Evolutionary conservation across 2,113 vertebrate genomes (phyloP), one percentile per base, ranked within the genome.

Genomic region (Hippocampus guttulatus): DNA sequence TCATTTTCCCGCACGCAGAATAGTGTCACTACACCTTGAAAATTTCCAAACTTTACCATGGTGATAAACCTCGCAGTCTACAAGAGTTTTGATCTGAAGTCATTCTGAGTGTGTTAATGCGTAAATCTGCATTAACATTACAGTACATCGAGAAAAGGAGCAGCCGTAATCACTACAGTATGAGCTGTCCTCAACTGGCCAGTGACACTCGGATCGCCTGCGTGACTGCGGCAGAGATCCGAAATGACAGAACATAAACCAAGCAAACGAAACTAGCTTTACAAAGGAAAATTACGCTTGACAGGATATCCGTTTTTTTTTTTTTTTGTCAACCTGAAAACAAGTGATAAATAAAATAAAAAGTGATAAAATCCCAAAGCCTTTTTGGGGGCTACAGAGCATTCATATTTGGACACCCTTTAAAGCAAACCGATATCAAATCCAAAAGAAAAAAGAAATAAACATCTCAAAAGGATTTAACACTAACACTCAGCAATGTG

Each of bases 311-410:
- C 30, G 30, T 67, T 63, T 67, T 63, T n/a, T 63, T 57, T 51
- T 71, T 11, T 27, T 57, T 71, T 74, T 30, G 33, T 43, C 70
- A 72, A 52, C 15, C 58, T 43, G 10, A 64, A 73, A 82, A 66
- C 64, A 76, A 49, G 16, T 66, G 61, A 78, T 75, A 72, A 71
- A 85, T 69, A 76, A 20, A 78, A 69, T 33, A 75, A 69, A 69
- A 66, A 20, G 25, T 71, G 68, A 80, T 54, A 74, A 67, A 51
- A 82, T 80, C 82, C 74, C 70, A 72, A 73, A 72, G 81, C 72
- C 75, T 15, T 70, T 71, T 76, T 65, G 78, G 76, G 84, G 78
- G 72, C 76, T 68, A 71, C 16, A 52, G 18, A 68, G 57, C 67
- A 60, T 71, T 73, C 0, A 74, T 58, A 72, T 45, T 0, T 70